Conservation (phyloP, 2,888 invertebrate genomes). For the Andrena praecox region DNA sequence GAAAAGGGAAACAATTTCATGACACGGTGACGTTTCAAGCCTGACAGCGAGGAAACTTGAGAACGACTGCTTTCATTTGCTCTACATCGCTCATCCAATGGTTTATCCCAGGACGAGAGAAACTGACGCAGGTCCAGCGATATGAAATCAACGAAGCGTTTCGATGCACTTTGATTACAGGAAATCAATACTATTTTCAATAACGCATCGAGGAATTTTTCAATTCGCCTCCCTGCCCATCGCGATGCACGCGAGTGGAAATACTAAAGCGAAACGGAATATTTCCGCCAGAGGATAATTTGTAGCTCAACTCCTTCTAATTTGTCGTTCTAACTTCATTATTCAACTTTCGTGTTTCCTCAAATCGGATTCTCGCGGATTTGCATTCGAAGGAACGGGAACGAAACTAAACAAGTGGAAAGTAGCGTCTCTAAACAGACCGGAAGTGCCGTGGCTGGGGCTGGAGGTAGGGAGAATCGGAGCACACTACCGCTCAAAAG, state of each 20-base stretch:
- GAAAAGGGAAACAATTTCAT: neutral
- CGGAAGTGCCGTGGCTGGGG: neutral
- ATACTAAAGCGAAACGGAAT: neutral
- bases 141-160: no score
- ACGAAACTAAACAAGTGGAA: neutral
- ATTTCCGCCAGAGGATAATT: neutral
- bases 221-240: neutral
- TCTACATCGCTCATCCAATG: no score
- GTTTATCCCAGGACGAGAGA: no score
- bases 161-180: no score
- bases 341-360: neutral
- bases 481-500: no score
- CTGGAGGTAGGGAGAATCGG: no score
- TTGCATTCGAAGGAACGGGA: no score
- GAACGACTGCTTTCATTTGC: no score
- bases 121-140: no score
- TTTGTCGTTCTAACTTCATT: neutral
- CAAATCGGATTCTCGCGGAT: neutral
- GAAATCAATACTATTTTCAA: neutral
- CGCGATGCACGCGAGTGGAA: no score
- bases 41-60: no score
- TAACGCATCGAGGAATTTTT: neutral
- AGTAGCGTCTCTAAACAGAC: constrained; percentile 8
- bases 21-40: neutral
- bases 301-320: neutral